Conservation (phyloP, 37 sponge, comb jelly and placozoan genomes). For the Amphimedon queenslandica region DNA sequence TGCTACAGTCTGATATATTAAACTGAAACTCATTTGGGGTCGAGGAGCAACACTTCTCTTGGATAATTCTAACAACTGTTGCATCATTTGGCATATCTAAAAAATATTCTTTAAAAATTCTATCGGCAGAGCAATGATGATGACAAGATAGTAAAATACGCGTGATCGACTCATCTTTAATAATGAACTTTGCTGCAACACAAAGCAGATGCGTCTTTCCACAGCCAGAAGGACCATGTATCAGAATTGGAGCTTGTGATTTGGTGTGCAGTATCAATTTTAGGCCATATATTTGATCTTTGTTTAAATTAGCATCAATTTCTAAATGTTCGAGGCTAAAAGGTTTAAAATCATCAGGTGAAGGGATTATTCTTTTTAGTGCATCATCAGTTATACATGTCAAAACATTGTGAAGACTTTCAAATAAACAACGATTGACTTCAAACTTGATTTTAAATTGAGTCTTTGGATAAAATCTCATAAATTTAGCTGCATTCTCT, state of each 20-base stretch:
- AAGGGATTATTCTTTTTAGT: conserved; percentile 16
- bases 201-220: conserved; percentile 57
- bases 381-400: background rate
- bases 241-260: conserved; percentile 35
- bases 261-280: background rate
- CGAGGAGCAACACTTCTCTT: background rate
- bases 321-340: background rate
- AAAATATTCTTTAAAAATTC: conserved; percentile 18
- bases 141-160: conserved; percentile 46
- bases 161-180: background rate
- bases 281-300: too few species aligned
- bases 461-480: too few species aligned
- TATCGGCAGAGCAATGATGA: conserved; percentile 41
- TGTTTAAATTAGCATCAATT: too few species aligned
- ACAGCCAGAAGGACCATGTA: conserved; percentile 69
- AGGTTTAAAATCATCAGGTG: background rate
- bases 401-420: conserved; percentile 26
- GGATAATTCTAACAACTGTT: background rate
- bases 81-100: background rate
- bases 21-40: background rate
- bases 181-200: conserved; percentile 14
- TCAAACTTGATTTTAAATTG: conserved; percentile 19
- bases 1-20: too few species aligned
- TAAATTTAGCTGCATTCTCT: too few species aligned
- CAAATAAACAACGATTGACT: conserved; percentile 41